Evolutionary conservation across 1,140 invertebrate genomes (phyloP), one percentile per base, ranked within the genome.

Genomic region (Dendroctonus ponderosae): DNA sequence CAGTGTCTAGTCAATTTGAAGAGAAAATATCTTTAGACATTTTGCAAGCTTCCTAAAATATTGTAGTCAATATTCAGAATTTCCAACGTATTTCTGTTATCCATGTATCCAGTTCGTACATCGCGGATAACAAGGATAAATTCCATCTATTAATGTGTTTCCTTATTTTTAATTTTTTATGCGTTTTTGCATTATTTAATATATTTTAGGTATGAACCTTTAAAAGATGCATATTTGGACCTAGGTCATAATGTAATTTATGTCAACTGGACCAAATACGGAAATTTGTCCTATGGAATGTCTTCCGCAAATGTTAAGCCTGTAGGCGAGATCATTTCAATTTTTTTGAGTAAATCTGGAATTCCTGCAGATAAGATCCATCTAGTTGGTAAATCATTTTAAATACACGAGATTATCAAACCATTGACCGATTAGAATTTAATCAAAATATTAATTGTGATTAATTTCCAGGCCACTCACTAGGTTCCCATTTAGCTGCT

Each of bases 401-500:
- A 26, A 26, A 26, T 2, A 26, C 3, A 26, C 3, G 26, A 14
- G 6, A 14, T 37, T 52, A 7, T 9, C 37, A 7, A 52, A 8
- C 5, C 3, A 26, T 26, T 26, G 26, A 3, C 15, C 5, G 38
- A 52, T 5, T 14, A 53, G 37, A 5, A 14, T 6, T 53, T 12
- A 26, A 53, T 53, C 8, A 42, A 56, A 56, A 56, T 42, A 12
- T 39, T 7, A 7, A n/a, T n/a, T 12, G 5, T 39, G 11, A n/a
- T 39, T 5, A 56, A 75, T 75, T 91, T 39, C 85, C 91, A 72
- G 90, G 89, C 3, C 90, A 90, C 77, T 91, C 89, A 53, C 79
- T 92, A 12, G 90, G 90, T 0, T 86, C 89, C 0, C 89, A 92
- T 68, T 83, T 90, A 6, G 86, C 89, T 1, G 89, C 88, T 6